Conservation (phyloP, 1,140 invertebrate species). For the Lucilia cuprina region DNA sequence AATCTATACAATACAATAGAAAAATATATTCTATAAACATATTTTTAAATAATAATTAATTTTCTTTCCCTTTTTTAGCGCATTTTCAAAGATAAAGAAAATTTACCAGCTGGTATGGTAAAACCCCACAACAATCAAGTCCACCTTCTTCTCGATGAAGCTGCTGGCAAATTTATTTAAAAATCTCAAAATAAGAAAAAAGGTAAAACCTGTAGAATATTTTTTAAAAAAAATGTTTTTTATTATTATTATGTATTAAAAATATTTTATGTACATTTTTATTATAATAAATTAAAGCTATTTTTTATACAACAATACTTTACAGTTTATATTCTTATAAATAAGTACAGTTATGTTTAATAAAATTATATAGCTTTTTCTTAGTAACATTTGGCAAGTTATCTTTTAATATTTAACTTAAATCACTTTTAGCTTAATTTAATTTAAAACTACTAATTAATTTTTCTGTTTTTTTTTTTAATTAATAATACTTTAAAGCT, state of each 20-base stretch:
- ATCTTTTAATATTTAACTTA: neutral
- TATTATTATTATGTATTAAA: constrained; percentile 1
- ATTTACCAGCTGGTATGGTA: constrained; percentile 40
- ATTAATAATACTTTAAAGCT: neutral
- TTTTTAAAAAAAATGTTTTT: neutral
- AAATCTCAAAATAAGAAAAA: neutral
- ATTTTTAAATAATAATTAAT: no score
- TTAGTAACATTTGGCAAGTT: constrained; percentile 16
- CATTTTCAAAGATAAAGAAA: constrained; percentile 39
- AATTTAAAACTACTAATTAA: neutral
- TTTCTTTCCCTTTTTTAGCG: constrained; percentile 25
- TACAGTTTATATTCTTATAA: neutral
- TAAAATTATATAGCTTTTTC: neutral
- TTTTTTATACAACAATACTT: neutral
- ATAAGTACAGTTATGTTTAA: neutral
- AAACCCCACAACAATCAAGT: constrained; percentile 33
- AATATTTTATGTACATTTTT: neutral
- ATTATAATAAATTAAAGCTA: constrained; percentile 1
- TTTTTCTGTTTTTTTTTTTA: neutral
- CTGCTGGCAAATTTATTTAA: constrained; percentile 36
- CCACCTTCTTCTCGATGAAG: constrained; percentile 36
- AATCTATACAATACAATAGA: no score
- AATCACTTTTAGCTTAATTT: constrained; percentile 17
- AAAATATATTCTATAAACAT: no score
- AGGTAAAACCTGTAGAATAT: neutral